Conservation (phyloP, 2,113 vertebrate genomes). For the Odocoileus hemionus region DNA sequence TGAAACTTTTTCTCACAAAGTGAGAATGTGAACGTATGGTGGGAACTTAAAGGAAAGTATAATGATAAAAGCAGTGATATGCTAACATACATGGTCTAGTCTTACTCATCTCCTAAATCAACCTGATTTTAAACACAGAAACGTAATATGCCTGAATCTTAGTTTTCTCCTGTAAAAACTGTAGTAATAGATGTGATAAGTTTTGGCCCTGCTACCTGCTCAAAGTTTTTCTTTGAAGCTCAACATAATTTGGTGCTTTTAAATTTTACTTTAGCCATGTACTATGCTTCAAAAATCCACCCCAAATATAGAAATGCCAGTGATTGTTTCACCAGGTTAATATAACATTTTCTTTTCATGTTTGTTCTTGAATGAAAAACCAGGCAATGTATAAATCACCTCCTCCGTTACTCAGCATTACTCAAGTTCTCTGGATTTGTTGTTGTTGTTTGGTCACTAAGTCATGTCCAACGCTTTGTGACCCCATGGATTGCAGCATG, state of each 20-base stretch:
- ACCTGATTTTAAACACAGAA: background rate
- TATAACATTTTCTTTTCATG: background rate
- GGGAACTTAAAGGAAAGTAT: background rate
- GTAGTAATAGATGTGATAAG: background rate
- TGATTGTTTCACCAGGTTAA: background rate
- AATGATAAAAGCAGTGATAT: background rate
- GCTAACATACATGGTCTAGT: background rate
- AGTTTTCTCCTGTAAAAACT: background rate
- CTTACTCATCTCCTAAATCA: background rate
- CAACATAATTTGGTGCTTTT: background rate
- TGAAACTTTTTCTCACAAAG: background rate
- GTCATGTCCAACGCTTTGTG: background rate
- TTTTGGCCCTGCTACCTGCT: background rate
- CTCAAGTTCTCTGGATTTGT: background rate
- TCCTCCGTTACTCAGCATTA: background rate
- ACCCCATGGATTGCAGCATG: background rate
- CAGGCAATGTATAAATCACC: background rate
- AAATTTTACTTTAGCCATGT: background rate
- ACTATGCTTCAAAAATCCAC: background rate
- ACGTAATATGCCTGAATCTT: background rate
- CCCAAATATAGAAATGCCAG: background rate
- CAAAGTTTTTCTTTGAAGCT: background rate
- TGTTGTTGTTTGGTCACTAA: background rate
- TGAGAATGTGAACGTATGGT: background rate
- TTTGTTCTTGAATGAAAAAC: background rate